Evolutionary conservation across 2,113 vertebrate species (phyloP).

Genomic region (Pyrgilauda ruficollis): DNA sequence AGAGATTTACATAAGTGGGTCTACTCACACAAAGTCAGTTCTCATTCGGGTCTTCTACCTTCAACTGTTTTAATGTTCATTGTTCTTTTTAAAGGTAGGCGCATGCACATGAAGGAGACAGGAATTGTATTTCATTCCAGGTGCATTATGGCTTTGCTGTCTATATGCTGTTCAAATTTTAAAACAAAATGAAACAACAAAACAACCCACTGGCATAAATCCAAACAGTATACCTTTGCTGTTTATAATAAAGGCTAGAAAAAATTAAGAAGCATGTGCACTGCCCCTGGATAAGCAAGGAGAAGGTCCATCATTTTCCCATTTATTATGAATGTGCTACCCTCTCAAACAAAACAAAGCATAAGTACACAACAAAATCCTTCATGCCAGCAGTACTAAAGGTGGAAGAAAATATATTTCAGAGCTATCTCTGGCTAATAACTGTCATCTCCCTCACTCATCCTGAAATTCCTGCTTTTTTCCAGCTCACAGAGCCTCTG

Average conservation of each 20-base stretch:
- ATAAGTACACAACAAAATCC: background rate
- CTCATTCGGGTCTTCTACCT: background rate
- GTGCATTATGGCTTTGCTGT: background rate
- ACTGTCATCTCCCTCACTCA: rapidly evolving
- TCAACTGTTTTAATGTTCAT: background rate
- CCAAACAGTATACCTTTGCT: background rate
- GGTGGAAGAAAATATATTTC: background rate
- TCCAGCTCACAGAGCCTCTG: background rate
- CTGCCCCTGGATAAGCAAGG: background rate
- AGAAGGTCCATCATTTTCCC: background rate
- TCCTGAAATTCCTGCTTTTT: background rate
- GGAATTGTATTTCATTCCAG: background rate
- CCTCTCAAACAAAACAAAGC: background rate
- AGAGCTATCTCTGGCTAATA: background rate
- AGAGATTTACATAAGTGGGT: background rate
- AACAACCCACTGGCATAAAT: background rate
- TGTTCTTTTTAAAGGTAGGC: background rate
- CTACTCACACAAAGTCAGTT: background rate
- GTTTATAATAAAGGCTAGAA: background rate
- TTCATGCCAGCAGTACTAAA: background rate
- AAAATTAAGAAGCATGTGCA: background rate
- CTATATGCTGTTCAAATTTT: background rate
- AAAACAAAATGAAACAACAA: background rate
- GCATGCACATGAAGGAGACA: background rate
- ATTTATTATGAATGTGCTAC: background rate